A percentile compares a stretch with the other conserved stretches of the same genome.
phyloP scores from a whole-genome alignment of 2,888 invertebrate species.

The Eupithecia exiguata region DNA sequence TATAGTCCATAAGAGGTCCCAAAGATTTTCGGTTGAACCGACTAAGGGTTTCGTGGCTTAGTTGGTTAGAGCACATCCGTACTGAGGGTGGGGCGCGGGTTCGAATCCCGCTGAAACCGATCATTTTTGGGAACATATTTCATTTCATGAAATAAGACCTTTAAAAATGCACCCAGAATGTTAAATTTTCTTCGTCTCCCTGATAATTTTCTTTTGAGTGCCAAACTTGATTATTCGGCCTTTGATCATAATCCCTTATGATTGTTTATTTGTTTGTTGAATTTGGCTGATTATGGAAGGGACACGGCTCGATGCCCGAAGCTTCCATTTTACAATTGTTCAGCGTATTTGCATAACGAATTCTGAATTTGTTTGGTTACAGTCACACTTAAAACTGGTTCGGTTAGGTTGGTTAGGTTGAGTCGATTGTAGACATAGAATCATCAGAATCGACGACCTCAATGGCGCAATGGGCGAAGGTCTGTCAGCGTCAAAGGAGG shows the following conservation, averaged over 20 bases:
- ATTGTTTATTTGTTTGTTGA: conserved; percentile 4
- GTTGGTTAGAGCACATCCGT: too few species aligned
- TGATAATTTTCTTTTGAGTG: background rate
- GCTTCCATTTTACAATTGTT: conserved; percentile 13
- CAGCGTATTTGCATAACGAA: conserved; percentile 14
- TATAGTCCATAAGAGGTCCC: too few species aligned
- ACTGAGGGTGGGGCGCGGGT: too few species aligned
- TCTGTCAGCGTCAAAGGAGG: too few species aligned
- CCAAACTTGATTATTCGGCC: background rate
- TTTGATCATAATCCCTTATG: background rate
- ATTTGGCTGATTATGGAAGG: background rate
- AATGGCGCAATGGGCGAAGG: too few species aligned
- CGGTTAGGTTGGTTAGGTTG: background rate
- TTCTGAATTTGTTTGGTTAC: background rate
- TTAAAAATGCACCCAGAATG: too few species aligned
- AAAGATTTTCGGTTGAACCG: too few species aligned
- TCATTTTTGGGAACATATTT: too few species aligned
- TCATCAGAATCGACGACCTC: background rate
- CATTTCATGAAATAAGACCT: too few species aligned
- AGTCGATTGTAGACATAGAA: background rate
- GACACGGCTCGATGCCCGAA: conserved; percentile 2
- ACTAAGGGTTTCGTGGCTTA: too few species aligned
- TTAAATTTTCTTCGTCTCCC: too few species aligned
- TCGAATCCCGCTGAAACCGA: too few species aligned
- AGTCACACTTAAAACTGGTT: background rate